phyloP scores from a whole-genome alignment of 2,888 invertebrate genomes.

The Leptopilina drosophilae region DNA sequence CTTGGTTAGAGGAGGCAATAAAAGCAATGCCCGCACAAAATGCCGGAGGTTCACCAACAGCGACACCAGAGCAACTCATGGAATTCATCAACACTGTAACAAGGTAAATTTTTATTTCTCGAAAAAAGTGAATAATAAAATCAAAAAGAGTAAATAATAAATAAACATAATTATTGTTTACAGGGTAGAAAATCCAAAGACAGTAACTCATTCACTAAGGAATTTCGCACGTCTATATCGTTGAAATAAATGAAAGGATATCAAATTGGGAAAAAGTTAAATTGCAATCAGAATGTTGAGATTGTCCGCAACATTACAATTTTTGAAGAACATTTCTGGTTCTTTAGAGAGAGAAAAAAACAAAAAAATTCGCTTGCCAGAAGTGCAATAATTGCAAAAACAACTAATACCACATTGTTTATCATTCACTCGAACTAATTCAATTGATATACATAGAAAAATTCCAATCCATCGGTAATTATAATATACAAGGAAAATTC shows the following conservation, averaged over 20 bases:
- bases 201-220: slow-evolving; percentile 87
- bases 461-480: not conserved
- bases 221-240: slow-evolving; percentile 93
- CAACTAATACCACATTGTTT: slow-evolving; percentile 10
- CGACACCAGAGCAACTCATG: slow-evolving; percentile 89
- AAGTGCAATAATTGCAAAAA: not conserved
- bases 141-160: too few relatives aligned
- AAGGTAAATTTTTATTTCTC: slow-evolving; percentile 78
- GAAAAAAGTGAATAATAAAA: too few relatives aligned
- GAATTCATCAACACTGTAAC: slow-evolving; percentile 88
- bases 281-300: slow-evolving; percentile 1
- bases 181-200: slow-evolving; percentile 88
- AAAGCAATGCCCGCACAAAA: slow-evolving; percentile 87
- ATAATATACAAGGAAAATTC: not conserved
- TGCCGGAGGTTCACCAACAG: slow-evolving; percentile 85
- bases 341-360: not conserved
- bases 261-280: not conserved
- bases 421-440: not conserved
- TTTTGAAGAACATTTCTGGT: not conserved
- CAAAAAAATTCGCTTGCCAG: slow-evolving; percentile 11
- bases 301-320: not conserved
- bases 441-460: slow-evolving; percentile 36
- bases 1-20: slow-evolving; percentile 87
- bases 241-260: slow-evolving; percentile 77
- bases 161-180: slow-evolving; percentile 70